Percentiles rank a stretch among this genome's conserved stretches.
These are phyloP conservation scores for Tinamus guttatus DNA, from an alignment of 2,113 vertebrate genomes.

Conservation along the genomic window DNA sequence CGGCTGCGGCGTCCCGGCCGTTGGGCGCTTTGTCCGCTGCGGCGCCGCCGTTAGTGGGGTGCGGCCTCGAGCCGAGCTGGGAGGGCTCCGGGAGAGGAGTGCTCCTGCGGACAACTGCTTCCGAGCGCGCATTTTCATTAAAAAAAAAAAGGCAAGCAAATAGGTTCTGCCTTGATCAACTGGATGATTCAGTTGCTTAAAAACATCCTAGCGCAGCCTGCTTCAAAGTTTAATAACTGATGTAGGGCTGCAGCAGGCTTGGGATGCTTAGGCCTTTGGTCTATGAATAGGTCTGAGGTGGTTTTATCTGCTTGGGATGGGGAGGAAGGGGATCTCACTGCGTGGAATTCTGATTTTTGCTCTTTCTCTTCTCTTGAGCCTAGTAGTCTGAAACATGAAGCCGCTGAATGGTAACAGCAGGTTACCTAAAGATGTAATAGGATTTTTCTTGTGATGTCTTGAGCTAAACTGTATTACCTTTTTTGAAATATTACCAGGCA, in stretches of 20 bases:
- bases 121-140: not conserved
- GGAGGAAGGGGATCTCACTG: not conserved
- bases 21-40: accelerated
- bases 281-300: not conserved
- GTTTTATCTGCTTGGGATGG: not conserved
- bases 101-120: not conserved
- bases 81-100: accelerated
- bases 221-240: not conserved
- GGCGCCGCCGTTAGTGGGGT: not conserved
- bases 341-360: not conserved
- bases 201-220: not conserved
- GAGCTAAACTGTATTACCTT: not conserved
- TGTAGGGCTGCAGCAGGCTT: not conserved
- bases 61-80: not conserved
- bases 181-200: not conserved
- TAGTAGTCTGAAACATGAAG: not conserved
- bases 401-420: not conserved
- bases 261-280: not conserved
- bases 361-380: too few relatives aligned
- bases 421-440: not conserved
- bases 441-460: not conserved
- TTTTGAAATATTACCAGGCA: not conserved
- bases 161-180: not conserved
- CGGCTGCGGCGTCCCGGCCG: accelerated
- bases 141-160: accelerated